Evolutionary conservation across 1,140 invertebrate genomes (phyloP).

Genomic region (Dufourea novaeangliae): DNA sequence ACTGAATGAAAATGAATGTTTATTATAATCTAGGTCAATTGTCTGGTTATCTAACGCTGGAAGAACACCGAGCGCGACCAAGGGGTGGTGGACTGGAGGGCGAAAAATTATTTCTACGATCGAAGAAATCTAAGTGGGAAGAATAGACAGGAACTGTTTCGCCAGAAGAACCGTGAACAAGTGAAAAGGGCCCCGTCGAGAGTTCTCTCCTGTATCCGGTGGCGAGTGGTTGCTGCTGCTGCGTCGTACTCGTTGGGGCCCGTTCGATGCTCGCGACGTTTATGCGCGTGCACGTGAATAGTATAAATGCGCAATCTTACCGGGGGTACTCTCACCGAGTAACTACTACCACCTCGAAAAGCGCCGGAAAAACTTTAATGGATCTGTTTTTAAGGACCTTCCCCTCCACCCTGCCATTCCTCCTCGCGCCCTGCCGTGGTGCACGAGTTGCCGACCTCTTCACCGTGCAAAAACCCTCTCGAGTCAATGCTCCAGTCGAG

Average conservation of each 20-base stretch:
- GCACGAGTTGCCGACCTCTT: constrained; percentile 61
- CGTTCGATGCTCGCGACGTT: constrained; percentile 20
- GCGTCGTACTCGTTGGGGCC: constrained; percentile 14
- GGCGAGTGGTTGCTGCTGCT: constrained; percentile 42
- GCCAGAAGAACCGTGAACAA: constrained; percentile 5
- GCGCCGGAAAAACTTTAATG: constrained; percentile 74
- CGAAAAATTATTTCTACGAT: constrained; percentile 26
- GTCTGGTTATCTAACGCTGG: not conserved
- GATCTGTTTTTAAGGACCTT: constrained; percentile 72
- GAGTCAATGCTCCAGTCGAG: constrained; percentile 61
- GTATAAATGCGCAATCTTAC: constrained; percentile 63
- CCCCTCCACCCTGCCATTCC: constrained; percentile 26
- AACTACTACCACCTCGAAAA: constrained; percentile 64
- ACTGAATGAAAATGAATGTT: not conserved
- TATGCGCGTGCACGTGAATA: constrained; percentile 52
- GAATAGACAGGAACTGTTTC: not conserved
- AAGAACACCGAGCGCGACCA: no score
- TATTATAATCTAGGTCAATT: constrained; percentile 20
- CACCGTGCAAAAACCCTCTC: constrained; percentile 65
- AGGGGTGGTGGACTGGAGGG: not conserved
- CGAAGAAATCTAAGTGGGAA: not conserved
- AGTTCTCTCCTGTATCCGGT: constrained; percentile 55
- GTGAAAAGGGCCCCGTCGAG: constrained; percentile 36
- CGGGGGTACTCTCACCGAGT: constrained; percentile 38
- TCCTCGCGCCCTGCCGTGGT: no score